Conservation (phyloP, 2,888 invertebrate genomes). For the Beris chalybata region DNA sequence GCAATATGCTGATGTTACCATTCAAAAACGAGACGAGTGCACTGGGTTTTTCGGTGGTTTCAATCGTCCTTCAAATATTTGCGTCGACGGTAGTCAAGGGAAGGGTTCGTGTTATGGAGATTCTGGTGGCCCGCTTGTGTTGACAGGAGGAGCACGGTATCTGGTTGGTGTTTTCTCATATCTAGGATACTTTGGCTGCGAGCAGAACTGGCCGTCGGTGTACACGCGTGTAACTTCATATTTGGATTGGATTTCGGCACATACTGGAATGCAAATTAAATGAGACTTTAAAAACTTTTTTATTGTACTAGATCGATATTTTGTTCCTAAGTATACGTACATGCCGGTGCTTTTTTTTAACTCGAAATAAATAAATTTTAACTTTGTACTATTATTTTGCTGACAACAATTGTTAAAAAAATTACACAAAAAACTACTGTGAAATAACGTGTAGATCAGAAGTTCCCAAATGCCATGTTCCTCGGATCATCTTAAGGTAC, state of each 20-base stretch:
- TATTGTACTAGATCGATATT: too few relatives aligned
- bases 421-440: too few relatives aligned
- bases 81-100: slow-evolving; percentile 18
- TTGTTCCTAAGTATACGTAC: too few relatives aligned
- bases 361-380: too few relatives aligned
- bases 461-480: too few relatives aligned
- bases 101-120: slow-evolving; percentile 31
- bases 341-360: too few relatives aligned
- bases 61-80: background rate
- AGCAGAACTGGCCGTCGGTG: slow-evolving; percentile 27
- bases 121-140: slow-evolving; percentile 31
- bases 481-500: too few relatives aligned
- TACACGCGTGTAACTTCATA: slow-evolving; percentile 32
- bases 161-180: slow-evolving; percentile 27
- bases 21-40: background rate
- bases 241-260: slow-evolving; percentile 32
- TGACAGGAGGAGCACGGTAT: slow-evolving; percentile 1
- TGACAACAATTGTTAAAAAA: too few relatives aligned
- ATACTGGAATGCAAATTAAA: slow-evolving; percentile 23
- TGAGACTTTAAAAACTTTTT: too few relatives aligned
- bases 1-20: slow-evolving; percentile 11
- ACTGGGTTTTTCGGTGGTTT: background rate
- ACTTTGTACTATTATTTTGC: too few relatives aligned
- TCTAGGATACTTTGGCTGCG: slow-evolving; percentile 23
- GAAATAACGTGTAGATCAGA: too few relatives aligned